phyloP scores from a whole-genome alignment of 1,140 invertebrate genomes.

The Halyomorpha halys region DNA sequence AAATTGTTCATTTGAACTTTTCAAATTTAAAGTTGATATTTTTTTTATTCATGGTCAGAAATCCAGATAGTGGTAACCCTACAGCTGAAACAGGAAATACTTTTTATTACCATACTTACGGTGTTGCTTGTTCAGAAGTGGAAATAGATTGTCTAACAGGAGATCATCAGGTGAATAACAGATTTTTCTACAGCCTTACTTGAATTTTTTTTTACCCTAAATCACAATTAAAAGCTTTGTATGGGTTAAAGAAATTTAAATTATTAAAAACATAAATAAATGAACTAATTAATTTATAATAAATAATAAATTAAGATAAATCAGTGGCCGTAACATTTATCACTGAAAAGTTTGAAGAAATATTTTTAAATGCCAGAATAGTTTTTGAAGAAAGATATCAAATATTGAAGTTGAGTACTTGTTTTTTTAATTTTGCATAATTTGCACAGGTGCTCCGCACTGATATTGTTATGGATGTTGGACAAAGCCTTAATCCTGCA shows the following conservation, averaged over 20 bases:
- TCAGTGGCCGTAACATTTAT: too few species aligned
- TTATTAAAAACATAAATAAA: too few species aligned
- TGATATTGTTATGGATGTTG: conserved; percentile 93
- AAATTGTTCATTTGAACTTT: not conserved
- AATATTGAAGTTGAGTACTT: too few species aligned
- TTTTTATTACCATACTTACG: conserved; percentile 75
- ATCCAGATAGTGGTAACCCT: conserved; percentile 62
- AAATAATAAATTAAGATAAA: too few species aligned
- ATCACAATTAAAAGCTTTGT: too few species aligned
- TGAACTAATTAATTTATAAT: too few species aligned
- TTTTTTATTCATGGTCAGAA: conserved; percentile 36
- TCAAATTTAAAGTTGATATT: not conserved
- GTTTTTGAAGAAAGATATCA: too few species aligned
- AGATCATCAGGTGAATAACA: conserved; percentile 58
- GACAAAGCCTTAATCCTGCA: conserved; percentile 84
- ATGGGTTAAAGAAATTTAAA: too few species aligned
- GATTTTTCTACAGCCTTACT: too few species aligned
- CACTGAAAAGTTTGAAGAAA: too few species aligned
- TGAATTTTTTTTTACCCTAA: too few species aligned
- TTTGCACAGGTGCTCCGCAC: conserved; percentile 59
- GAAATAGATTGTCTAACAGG: conserved; percentile 83
- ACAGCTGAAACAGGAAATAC: conserved; percentile 55
- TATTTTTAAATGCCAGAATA: too few species aligned
- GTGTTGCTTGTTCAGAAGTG: conserved; percentile 66
- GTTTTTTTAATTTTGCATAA: not conserved